Percentiles rank a stretch among this genome's conserved stretches.
Evolutionary conservation across 2,113 vertebrate genomes (phyloP).

Genomic region (Oenanthe melanoleuca): DNA sequence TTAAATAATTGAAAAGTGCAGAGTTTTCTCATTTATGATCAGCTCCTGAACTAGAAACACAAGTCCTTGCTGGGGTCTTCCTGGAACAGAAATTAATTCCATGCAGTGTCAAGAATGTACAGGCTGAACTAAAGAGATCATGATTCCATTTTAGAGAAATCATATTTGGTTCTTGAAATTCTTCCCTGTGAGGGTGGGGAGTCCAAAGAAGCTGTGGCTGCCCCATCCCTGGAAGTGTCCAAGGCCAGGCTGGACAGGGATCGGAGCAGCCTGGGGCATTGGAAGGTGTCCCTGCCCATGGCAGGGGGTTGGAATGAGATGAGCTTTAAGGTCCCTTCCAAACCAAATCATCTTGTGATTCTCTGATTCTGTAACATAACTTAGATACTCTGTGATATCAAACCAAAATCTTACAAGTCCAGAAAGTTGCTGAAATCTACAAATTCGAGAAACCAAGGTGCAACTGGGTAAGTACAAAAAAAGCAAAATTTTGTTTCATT

Average conservation of each 20-base stretch:
- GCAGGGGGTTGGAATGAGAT: neutral
- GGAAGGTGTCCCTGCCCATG: neutral
- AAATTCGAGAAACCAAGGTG: neutral
- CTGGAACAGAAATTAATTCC: neutral
- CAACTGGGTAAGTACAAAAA: neutral
- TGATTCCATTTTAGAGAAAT: neutral
- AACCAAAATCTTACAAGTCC: neutral
- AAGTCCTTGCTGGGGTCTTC: neutral
- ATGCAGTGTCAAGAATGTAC: neutral
- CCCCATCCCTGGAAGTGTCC: neutral
- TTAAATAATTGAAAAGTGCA: neutral
- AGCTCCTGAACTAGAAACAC: neutral
- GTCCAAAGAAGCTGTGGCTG: neutral
- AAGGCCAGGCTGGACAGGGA: rapidly evolving
- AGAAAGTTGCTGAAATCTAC: neutral
- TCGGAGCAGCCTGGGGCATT: neutral
- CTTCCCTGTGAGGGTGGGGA: neutral
- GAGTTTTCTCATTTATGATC: neutral
- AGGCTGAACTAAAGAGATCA: neutral
- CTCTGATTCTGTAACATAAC: neutral
- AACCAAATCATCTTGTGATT: neutral
- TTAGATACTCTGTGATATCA: neutral
- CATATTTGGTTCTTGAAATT: neutral
- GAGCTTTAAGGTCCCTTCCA: neutral
- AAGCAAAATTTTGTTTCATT: neutral